Evolutionary conservation across 2,888 invertebrate species (phyloP).

Genomic region (Meghimatium bilineatum): DNA sequence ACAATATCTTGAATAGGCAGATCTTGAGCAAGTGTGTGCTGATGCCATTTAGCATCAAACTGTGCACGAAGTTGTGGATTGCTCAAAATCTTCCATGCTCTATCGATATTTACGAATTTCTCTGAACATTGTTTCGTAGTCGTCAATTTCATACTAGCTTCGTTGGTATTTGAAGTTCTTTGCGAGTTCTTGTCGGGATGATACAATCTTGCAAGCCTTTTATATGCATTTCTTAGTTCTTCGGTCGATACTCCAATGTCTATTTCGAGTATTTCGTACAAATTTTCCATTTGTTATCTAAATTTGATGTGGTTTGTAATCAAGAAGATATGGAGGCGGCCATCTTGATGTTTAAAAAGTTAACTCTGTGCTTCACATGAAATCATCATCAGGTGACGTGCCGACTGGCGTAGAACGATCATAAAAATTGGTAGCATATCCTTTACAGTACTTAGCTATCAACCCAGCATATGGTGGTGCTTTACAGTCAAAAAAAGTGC

Average conservation of each 20-base stretch:
- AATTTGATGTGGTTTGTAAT: not conserved
- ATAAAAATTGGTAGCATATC: no score
- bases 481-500: no score
- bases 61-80: slow-evolving; percentile 60
- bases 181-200: slow-evolving; percentile 46
- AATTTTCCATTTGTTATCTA: slow-evolving; percentile 41
- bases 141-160: not conserved
- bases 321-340: not conserved
- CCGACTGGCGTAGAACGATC: no score
- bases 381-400: no score
- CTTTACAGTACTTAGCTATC: no score
- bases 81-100: slow-evolving; percentile 69
- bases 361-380: no score
- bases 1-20: slow-evolving; percentile 71
- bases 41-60: slow-evolving; percentile 67
- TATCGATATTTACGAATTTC: slow-evolving; percentile 60
- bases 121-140: not conserved
- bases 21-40: slow-evolving; percentile 64
- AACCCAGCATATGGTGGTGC: no score
- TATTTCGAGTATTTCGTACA: slow-evolving; percentile 48
- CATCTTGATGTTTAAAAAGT: not conserved
- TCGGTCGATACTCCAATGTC: slow-evolving; percentile 39
- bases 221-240: slow-evolving; percentile 43
- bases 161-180: not conserved
- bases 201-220: slow-evolving; percentile 29